A percentile compares a stretch with the other conserved stretches of the same genome.
These are phyloP conservation scores for Aleadryas rufinucha DNA, from an alignment of 2,113 vertebrate species.

Conservation along the genomic window DNA sequence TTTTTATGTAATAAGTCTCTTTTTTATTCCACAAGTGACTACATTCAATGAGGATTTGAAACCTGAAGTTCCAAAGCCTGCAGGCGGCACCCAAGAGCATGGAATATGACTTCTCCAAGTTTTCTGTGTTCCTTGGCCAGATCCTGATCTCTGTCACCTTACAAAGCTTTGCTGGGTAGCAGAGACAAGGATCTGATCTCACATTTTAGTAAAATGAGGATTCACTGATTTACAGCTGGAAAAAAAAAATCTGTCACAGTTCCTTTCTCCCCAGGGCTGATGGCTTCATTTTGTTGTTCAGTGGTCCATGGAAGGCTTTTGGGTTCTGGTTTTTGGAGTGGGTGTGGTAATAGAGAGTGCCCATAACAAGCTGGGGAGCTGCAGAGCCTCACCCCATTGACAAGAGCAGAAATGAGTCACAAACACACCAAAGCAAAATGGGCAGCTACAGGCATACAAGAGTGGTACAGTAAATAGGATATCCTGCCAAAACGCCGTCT, in stretches of 20 bases:
- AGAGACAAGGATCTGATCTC: not conserved
- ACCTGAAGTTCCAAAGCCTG: conserved; percentile 2
- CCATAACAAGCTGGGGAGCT: not conserved
- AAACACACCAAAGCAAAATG: not conserved
- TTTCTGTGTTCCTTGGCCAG: not conserved
- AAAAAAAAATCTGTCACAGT: no score
- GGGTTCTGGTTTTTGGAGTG: not conserved
- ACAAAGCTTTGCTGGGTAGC: not conserved
- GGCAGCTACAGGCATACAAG: not conserved
- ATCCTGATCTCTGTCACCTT: not conserved
- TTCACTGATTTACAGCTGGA: not conserved
- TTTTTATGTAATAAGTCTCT: not conserved
- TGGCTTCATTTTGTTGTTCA: not conserved
- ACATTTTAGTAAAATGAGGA: not conserved
- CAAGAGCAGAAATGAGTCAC: not conserved
- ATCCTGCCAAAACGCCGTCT: not conserved
- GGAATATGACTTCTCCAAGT: not conserved
- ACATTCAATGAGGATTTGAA: not conserved
- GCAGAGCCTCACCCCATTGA: not conserved
- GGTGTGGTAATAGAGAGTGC: fast-evolving
- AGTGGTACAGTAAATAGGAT: not conserved
- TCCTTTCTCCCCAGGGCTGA: not conserved
- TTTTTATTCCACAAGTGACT: not conserved
- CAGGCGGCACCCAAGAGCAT: conserved; percentile 54
- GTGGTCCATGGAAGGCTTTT: not conserved